Base-by-base conservation (phyloP, 1,140 invertebrate species). In the Conus betulinus region DNA sequence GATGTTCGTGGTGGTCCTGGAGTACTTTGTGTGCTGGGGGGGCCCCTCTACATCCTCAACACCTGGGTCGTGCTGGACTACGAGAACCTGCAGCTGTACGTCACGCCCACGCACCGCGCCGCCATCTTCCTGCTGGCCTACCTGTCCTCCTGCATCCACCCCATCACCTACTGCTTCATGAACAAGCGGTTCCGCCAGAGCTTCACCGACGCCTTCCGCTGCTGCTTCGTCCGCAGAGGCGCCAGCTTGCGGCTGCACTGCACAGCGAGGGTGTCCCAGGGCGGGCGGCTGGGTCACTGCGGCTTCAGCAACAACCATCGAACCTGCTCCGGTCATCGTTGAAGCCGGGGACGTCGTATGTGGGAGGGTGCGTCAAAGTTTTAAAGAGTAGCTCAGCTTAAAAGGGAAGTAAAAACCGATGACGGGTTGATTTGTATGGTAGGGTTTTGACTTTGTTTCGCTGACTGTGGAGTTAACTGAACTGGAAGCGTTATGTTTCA, bases 11-110 rank as follows among this genome's bases (percentile, higher is more conserved):
- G 97, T 99, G 4, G 98, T 99, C 15, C 94, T 98, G 57, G 98
- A 98, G 93, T 99, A 99, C 95, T 99, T 99, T 95, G 96, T 98
- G 20, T 99, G 98, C 94, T 99, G 98, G 98, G 98, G 98, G 98
- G 98, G 0, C 98, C 98, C 0, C 94, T 98, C 1, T 98, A 98
- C 92, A 96, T 98, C 53, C 96, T 98, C 76, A 98, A 98, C 95
- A 98, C 98, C 7, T 96, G 96, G 90, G 97, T 97, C 88, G 95
- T 97, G 11, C 98, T 98, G 94, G 96, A 97, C 90, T 97, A 97
- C 0, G 95, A 96, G 7, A 95, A 96, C 82, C 96, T 98, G n/a
- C 78, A 89, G 10, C 23, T 87, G 0, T 91, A 91, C 90, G 93
- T 96, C 89, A 95, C 92, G 23, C 92, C 88, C 55, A 91, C 92